Evolutionary conservation across 2,888 invertebrate species (phyloP).

Genomic region (Stenoptilia bipunctidactyla): DNA sequence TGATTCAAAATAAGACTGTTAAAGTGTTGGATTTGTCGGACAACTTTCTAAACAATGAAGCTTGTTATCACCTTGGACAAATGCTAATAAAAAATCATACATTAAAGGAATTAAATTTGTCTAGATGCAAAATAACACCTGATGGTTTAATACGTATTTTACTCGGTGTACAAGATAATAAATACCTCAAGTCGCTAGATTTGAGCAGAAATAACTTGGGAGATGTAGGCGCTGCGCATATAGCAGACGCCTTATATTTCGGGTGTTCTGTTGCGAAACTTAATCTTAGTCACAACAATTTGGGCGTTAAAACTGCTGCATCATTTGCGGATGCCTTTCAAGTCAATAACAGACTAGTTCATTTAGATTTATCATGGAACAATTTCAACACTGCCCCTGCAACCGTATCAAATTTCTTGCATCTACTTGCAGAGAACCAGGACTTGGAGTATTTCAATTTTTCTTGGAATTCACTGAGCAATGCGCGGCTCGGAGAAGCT

Average conservation of each 20-base stretch:
- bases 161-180: slow-evolving; percentile 18
- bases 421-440: slow-evolving; percentile 9
- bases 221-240: slow-evolving; percentile 18
- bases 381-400: slow-evolving; percentile 18
- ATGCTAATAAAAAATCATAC: slow-evolving; percentile 21
- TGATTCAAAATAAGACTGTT: slow-evolving; percentile 10
- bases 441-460: slow-evolving; percentile 22
- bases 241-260: slow-evolving; percentile 17
- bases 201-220: slow-evolving; percentile 20
- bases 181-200: slow-evolving; percentile 17
- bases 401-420: too few species aligned
- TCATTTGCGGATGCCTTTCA: slow-evolving; percentile 20
- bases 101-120: slow-evolving; percentile 20
- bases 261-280: slow-evolving; percentile 19
- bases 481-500: slow-evolving; percentile 19
- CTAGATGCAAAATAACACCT: slow-evolving; percentile 23
- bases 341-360: slow-evolving; percentile 20
- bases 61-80: slow-evolving; percentile 25
- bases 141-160: slow-evolving; percentile 19
- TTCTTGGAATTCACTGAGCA: slow-evolving; percentile 23
- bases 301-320: slow-evolving; percentile 16
- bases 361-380: slow-evolving; percentile 26
- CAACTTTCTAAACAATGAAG: slow-evolving; percentile 23
- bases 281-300: slow-evolving; percentile 20
- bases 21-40: slow-evolving; percentile 22